Evolutionary conservation across 2,797 vertebrate genomes (phyloP).

Genomic region (Tragopan temminckii): DNA sequence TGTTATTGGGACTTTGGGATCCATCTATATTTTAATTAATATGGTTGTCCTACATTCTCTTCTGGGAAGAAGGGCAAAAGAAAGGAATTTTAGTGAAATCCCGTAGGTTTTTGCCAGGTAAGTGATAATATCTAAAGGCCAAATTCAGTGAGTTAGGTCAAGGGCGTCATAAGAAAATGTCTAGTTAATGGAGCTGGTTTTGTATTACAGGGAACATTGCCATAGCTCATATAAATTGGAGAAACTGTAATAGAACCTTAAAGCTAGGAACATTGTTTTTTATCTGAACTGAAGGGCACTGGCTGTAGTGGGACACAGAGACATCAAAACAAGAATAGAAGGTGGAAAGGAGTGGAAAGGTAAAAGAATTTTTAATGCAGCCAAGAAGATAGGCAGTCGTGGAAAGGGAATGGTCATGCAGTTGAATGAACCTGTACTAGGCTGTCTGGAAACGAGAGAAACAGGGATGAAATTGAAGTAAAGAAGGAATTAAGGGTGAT

Average conservation of each 20-base stretch:
- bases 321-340: background rate
- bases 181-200: background rate
- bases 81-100: constrained; percentile 47
- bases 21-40: constrained; percentile 53
- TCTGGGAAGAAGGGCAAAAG: constrained; percentile 27
- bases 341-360: background rate
- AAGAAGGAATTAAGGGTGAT: background rate
- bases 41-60: constrained; percentile 14
- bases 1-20: constrained; percentile 32
- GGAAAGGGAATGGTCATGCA: background rate
- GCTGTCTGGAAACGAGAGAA: background rate
- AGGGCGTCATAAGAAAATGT: background rate
- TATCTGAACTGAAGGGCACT: background rate
- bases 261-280: background rate
- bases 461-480: background rate
- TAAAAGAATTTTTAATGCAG: background rate
- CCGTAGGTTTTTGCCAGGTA: constrained; percentile 18
- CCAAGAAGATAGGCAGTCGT: background rate
- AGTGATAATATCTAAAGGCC: constrained; percentile 2
- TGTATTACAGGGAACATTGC: background rate
- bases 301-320: background rate
- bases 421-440: background rate
- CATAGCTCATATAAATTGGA: background rate
- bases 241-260: background rate
- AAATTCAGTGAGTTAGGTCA: constrained; percentile 22